Percentiles rank a stretch among this genome's conserved stretches.
phyloP scores from a whole-genome alignment of 2,797 vertebrate species.

The Pachyuromys duprasi region DNA sequence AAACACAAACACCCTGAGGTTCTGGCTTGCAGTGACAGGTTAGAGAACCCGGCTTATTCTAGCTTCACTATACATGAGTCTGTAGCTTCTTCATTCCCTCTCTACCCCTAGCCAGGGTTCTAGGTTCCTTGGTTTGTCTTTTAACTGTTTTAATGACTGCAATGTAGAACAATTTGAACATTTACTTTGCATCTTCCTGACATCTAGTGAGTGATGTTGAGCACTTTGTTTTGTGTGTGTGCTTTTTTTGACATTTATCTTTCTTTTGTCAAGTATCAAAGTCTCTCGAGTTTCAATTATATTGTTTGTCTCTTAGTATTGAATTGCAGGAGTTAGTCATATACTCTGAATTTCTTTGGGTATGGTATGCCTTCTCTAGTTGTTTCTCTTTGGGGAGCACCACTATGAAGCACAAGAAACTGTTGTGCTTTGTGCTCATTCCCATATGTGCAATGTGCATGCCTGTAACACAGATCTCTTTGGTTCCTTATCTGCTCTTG shows the following conservation, averaged over 20 bases:
- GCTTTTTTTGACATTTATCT: neutral
- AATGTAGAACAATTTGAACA: neutral
- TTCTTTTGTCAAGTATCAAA: neutral
- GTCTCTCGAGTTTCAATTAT: neutral
- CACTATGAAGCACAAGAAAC: neutral
- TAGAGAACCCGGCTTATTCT: neutral
- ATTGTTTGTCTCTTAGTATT: neutral
- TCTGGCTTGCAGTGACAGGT: neutral
- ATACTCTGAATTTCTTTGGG: neutral
- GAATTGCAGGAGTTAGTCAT: neutral
- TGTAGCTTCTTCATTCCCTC: neutral
- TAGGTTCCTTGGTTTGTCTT: neutral
- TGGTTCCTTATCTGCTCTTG: neutral
- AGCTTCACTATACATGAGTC: neutral
- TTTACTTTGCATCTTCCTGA: neutral
- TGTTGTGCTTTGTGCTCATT: neutral
- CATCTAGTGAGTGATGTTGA: neutral
- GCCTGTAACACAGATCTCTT: neutral
- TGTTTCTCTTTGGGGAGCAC: neutral
- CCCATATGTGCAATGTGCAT: neutral
- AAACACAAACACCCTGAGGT: neutral
- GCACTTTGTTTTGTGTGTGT: constrained; percentile 20
- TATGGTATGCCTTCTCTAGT: neutral
- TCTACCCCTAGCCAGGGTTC: neutral
- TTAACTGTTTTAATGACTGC: neutral